phyloP scores from a whole-genome alignment of 1,140 invertebrate genomes.

The Rhyzopertha dominica region DNA sequence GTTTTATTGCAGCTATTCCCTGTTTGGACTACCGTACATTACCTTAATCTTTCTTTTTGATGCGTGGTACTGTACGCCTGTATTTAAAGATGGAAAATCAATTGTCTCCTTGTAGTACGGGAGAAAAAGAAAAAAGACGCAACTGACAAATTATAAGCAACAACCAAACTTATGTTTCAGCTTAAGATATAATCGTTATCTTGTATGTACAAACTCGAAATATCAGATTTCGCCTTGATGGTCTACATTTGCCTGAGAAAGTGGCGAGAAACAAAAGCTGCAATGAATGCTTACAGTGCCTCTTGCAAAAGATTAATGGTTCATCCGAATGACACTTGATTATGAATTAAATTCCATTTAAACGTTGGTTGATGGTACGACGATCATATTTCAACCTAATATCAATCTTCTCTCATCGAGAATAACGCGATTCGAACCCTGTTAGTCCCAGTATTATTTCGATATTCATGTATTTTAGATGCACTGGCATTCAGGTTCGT shows the following conservation, averaged over 20 bases:
- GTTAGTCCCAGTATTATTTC: neutral
- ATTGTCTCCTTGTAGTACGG: neutral
- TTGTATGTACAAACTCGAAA: too few relatives aligned
- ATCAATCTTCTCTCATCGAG: slow-evolving; percentile 11
- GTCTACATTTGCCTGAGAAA: too few relatives aligned
- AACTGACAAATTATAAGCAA: slow-evolving; percentile 8
- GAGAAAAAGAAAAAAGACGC: neutral
- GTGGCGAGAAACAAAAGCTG: slow-evolving; percentile 13
- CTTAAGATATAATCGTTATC: too few relatives aligned
- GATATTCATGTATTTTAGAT: neutral
- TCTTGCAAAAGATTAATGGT: slow-evolving; percentile 33
- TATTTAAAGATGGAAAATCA: slow-evolving; percentile 3
- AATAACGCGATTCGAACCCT: slow-evolving; percentile 1
- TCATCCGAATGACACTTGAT: slow-evolving; percentile 23
- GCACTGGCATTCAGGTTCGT: slow-evolving; percentile 1
- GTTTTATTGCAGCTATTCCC: neutral
- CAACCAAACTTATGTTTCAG: too few relatives aligned
- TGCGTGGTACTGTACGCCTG: neutral
- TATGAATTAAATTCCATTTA: slow-evolving; percentile 29
- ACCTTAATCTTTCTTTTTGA: neutral
- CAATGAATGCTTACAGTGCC: slow-evolving; percentile 12
- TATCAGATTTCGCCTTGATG: too few relatives aligned
- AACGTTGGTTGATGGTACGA: slow-evolving; percentile 14
- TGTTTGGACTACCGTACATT: neutral
- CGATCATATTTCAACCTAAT: slow-evolving; percentile 12